Evolutionary conservation across 1,140 invertebrate species (phyloP).

Genomic region (Linepithema humile): DNA sequence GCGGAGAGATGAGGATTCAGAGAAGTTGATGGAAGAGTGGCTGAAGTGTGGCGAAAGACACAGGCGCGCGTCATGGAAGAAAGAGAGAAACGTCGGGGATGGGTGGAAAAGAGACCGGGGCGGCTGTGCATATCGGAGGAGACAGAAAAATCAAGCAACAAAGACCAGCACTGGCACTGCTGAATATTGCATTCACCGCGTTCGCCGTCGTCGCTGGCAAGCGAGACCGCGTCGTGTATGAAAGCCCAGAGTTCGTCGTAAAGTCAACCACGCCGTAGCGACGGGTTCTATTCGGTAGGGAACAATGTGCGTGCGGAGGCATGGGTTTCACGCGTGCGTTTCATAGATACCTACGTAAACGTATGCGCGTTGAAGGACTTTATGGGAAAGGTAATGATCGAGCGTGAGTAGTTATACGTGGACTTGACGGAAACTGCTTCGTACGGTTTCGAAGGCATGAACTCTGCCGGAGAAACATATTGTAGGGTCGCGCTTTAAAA

Average conservation of each 20-base stretch:
- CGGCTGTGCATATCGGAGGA: slow-evolving; percentile 39
- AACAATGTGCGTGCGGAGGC: slow-evolving; percentile 38
- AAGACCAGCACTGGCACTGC: slow-evolving; percentile 59
- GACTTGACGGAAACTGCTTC: background rate
- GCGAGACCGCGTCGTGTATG: slow-evolving; percentile 28
- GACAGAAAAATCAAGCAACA: slow-evolving; percentile 70
- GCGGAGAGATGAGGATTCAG: slow-evolving; percentile 29
- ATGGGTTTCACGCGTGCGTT: background rate
- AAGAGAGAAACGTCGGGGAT: background rate
- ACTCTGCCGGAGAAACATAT: background rate
- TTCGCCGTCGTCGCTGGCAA: slow-evolving; percentile 53
- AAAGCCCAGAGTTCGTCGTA: slow-evolving; percentile 52
- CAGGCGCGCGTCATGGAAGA: background rate
- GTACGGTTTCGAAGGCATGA: background rate
- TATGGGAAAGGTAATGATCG: slow-evolving; percentile 27
- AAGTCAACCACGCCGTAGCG: slow-evolving; percentile 17
- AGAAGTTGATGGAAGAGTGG: slow-evolving; percentile 49
- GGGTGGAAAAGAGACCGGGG: background rate
- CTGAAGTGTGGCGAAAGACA: slow-evolving; percentile 16
- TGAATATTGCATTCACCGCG: slow-evolving; percentile 69
- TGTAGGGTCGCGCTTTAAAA: background rate
- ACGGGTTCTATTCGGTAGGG: slow-evolving; percentile 43
- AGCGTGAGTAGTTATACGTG: background rate
- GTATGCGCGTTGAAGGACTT: background rate
- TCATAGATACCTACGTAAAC: background rate